Evolutionary conservation across 2,113 vertebrate genomes (phyloP).

Genomic region (Siniperca knerii): DNA sequence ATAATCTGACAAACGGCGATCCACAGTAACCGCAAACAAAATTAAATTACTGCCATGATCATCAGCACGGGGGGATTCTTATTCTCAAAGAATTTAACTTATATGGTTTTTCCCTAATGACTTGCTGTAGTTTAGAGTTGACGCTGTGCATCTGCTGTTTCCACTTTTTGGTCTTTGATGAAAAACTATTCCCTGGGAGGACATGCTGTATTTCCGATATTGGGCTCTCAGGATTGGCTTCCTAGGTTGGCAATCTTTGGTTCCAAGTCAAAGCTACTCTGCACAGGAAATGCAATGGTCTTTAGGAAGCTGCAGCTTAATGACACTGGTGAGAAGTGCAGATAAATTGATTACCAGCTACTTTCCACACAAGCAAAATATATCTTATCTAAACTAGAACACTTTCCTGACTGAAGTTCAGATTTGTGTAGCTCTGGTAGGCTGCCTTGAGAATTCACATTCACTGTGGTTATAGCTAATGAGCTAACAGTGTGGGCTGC

Average conservation of each 20-base stretch:
- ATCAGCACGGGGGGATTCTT: conserved; percentile 5
- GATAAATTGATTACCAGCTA: not conserved
- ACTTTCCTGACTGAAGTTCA: not conserved
- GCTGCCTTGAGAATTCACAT: conserved; percentile 11
- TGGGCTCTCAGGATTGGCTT: not conserved
- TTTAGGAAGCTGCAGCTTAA: not conserved
- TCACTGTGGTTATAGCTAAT: conserved; percentile 48
- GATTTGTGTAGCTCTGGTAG: conserved; percentile 1
- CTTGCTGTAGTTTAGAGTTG: not conserved
- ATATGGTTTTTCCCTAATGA: not conserved
- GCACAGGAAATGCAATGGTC: not conserved
- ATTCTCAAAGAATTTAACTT: not conserved
- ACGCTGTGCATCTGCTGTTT: conserved; percentile 1
- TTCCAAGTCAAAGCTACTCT: not conserved
- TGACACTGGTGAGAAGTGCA: not conserved
- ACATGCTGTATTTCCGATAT: not conserved
- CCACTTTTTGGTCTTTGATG: not conserved
- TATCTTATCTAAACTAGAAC: not conserved
- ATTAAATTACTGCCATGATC: conserved; percentile 7
- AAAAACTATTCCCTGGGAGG: not conserved
- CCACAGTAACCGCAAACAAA: conserved; percentile 12
- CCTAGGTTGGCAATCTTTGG: not conserved
- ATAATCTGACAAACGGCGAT: conserved; percentile 7
- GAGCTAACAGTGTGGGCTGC: conserved; percentile 38
- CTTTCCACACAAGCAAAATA: conserved; percentile 3